A percentile compares a stretch with the other conserved stretches of the same genome.
These are phyloP conservation scores for Athrips mouffetella DNA, from an alignment of 2,888 invertebrate genomes.

Conservation along the genomic window DNA sequence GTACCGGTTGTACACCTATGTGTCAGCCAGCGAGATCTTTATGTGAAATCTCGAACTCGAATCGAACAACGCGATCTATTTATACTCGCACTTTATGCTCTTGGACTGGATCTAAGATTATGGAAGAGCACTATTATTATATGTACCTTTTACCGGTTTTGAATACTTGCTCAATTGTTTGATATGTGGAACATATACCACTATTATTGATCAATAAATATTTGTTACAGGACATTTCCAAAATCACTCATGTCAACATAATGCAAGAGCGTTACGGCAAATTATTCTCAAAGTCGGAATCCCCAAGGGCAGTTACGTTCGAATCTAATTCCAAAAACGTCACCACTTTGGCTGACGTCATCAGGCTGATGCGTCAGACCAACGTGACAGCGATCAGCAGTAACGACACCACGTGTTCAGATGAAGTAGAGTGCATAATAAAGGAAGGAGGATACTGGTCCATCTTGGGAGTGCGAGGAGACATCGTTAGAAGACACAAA, in stretches of 20 bases:
- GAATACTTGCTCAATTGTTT: too few species aligned
- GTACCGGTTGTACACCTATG: too few species aligned
- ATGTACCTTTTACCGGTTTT: too few species aligned
- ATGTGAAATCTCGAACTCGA: too few species aligned
- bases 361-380: conserved; percentile 62
- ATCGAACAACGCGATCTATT: too few species aligned
- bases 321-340: conserved; percentile 59
- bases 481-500: conserved; percentile 45
- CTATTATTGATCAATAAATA: not conserved
- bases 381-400: conserved; percentile 54
- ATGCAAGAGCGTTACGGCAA: conserved; percentile 56
- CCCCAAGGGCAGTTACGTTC: conserved; percentile 57
- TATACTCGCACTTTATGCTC: too few species aligned
- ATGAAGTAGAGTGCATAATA: conserved; percentile 45
- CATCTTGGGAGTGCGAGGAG: conserved; percentile 59
- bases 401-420: conserved; percentile 39
- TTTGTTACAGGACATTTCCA: conserved; percentile 55
- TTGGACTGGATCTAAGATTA: too few species aligned
- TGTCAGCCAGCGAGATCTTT: too few species aligned
- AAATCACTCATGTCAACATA: conserved; percentile 50
- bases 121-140: too few species aligned
- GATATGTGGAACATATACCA: not conserved
- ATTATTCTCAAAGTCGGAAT: conserved; percentile 56
- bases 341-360: conserved; percentile 53
- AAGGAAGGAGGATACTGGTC: conserved; percentile 51